Percentiles rank a stretch among this genome's conserved stretches.
These are phyloP conservation scores for Petrocephalus sullivani DNA, from an alignment of 2,797 vertebrate genomes.

Conservation along the genomic window DNA sequence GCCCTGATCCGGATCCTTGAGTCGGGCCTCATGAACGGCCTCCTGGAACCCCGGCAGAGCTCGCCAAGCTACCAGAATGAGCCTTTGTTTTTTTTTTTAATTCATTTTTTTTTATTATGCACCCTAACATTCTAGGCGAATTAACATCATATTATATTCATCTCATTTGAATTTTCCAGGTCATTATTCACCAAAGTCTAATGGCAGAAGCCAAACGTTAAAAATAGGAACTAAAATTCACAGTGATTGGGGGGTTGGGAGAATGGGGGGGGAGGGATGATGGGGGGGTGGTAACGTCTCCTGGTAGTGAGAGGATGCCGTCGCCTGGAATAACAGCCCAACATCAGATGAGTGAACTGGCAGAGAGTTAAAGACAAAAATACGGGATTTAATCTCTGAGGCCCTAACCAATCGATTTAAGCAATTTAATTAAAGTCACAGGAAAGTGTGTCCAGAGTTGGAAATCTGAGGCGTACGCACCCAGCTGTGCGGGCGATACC, in stretches of 20 bases:
- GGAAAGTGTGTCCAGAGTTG: neutral
- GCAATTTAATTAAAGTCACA: neutral
- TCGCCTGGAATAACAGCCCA: neutral
- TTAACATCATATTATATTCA: slow-evolving; percentile 9
- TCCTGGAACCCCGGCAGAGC: neutral
- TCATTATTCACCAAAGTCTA: slow-evolving; percentile 6
- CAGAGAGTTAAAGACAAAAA: neutral
- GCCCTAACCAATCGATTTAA: neutral
- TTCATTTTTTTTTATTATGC: neutral
- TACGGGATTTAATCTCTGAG: neutral
- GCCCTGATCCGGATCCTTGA: neutral
- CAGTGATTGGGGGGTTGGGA: neutral
- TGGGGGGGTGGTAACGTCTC: neutral
- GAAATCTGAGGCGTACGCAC: neutral
- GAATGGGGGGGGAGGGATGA: neutral
- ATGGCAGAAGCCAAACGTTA: neutral
- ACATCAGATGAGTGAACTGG: neutral
- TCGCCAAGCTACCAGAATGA: neutral
- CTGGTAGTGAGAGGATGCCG: neutral
- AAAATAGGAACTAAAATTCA: neutral
- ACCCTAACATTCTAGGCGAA: neutral
- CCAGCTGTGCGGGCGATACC: neutral
- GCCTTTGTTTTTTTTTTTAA: neutral
- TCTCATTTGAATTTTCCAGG: slow-evolving; percentile 18
- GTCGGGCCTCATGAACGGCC: neutral